These are phyloP conservation scores for Theocolax elegans DNA, from an alignment of 1,140 invertebrate species.

Conservation along the genomic window DNA sequence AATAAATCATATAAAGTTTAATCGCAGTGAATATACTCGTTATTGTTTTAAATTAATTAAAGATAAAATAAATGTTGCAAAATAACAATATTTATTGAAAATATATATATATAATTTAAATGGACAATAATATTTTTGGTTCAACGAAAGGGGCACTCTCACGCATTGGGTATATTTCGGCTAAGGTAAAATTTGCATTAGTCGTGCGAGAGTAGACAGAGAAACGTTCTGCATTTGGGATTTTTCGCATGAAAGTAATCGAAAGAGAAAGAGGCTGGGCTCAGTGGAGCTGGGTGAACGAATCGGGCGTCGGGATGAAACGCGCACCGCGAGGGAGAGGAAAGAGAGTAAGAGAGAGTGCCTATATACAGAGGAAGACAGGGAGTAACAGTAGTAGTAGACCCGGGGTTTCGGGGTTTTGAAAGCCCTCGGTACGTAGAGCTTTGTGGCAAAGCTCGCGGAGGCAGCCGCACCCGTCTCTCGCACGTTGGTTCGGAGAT, in stretches of 20 bases:
- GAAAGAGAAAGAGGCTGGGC: neutral
- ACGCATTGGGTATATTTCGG: neutral
- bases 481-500: constrained; percentile 8
- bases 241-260: constrained; percentile 20
- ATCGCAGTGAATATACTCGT: no score
- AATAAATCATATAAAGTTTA: no score
- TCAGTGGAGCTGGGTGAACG: neutral
- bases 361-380: no score
- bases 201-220: constrained; percentile 5
- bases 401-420: constrained; percentile 19
- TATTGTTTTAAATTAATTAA: no score
- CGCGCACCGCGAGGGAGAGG: no score
- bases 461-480: constrained; percentile 9
- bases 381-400: no score
- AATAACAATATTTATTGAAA: no score
- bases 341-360: neutral
- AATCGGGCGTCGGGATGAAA: neutral
- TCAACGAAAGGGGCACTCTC: no score
- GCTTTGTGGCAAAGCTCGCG: constrained; percentile 44
- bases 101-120: no score
- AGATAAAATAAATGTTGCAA: no score
- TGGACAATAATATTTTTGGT: no score
- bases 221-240: constrained; percentile 25
- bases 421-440: constrained; percentile 40
- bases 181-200: constrained; percentile 31